Percentiles rank a stretch among this genome's conserved stretches.
These are phyloP conservation scores for Campaea margaritaria DNA, from an alignment of 2,888 invertebrate species.

Conservation along the genomic window DNA sequence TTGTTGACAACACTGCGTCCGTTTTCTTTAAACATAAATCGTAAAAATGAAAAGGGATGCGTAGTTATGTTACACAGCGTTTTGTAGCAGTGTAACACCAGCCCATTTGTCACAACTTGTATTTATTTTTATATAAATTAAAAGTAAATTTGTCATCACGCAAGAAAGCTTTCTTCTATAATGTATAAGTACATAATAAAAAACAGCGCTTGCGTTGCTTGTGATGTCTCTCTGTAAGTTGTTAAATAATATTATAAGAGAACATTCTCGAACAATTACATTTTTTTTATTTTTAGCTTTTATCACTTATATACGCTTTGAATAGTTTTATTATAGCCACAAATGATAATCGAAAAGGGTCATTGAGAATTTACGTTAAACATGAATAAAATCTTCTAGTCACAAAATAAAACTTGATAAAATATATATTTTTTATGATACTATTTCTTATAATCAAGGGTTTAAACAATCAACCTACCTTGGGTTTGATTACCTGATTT, in stretches of 20 bases:
- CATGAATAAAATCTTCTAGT: too few species aligned
- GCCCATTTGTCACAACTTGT: constrained; percentile 41
- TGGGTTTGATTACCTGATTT: too few species aligned
- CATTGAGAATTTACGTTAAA: too few species aligned
- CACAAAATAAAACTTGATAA: too few species aligned
- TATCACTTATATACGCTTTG: constrained; percentile 10
- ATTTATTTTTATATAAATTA: constrained; percentile 41
- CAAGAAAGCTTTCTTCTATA: constrained; percentile 26
- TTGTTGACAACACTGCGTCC: neutral
- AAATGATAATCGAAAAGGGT: too few species aligned
- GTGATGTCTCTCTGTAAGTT: constrained; percentile 72
- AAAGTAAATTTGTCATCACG: constrained; percentile 23
- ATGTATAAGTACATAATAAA: constrained; percentile 40
- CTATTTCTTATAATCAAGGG: too few species aligned
- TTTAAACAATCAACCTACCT: too few species aligned
- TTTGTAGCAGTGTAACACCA: constrained; percentile 34
- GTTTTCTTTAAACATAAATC: neutral
- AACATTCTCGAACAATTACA: constrained; percentile 65
- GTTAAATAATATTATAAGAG: constrained; percentile 73
- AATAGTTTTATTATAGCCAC: too few species aligned
- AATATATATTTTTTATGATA: too few species aligned
- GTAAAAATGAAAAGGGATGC: neutral
- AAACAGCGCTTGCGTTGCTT: constrained; percentile 57
- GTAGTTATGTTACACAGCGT: neutral
- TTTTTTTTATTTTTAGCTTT: constrained; percentile 55